phyloP scores from a whole-genome alignment of 2,113 vertebrate species.

The Amphiprion percula region DNA sequence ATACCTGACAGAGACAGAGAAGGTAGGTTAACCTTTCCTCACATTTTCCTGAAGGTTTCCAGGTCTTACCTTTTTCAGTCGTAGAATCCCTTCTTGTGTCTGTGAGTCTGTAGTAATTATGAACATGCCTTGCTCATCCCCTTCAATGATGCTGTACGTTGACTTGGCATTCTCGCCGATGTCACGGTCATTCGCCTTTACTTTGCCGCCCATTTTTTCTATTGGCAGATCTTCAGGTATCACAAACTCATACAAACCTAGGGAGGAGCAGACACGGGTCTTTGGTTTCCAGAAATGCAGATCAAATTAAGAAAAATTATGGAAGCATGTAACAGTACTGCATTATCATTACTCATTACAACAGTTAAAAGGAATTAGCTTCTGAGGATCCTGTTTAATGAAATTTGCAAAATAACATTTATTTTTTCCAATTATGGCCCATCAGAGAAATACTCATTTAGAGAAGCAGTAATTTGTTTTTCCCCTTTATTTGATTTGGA shows the following conservation, averaged over 20 bases:
- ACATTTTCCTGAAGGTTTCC: not conserved
- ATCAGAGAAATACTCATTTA: conserved; percentile 38
- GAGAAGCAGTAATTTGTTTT: conserved; percentile 14
- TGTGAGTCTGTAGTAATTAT: conserved; percentile 92
- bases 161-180: conserved; percentile 95
- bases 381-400: conserved; percentile 48
- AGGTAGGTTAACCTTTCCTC: too few species aligned
- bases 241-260: conserved; percentile 96
- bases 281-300: conserved; percentile 21
- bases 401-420: conserved; percentile 41
- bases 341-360: conserved; percentile 38
- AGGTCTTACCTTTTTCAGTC: conserved; percentile 91
- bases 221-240: conserved; percentile 92
- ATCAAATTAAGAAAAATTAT: conserved; percentile 34
- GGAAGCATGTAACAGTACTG: conserved; percentile 15
- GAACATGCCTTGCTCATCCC: conserved; percentile 92
- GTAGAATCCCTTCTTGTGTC: conserved; percentile 94
- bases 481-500: conserved; percentile 20
- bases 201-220: conserved; percentile 91
- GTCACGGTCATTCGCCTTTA: conserved; percentile 95
- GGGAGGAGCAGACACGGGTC: conserved; percentile 50
- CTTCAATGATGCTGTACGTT: conserved; percentile 93
- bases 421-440: conserved; percentile 56
- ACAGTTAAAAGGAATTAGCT: conserved; percentile 24
- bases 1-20: not conserved